Evolutionary conservation across 2,113 vertebrate genomes (phyloP), one percentile per base, ranked within the genome.

Genomic region (Chauna torquata): DNA sequence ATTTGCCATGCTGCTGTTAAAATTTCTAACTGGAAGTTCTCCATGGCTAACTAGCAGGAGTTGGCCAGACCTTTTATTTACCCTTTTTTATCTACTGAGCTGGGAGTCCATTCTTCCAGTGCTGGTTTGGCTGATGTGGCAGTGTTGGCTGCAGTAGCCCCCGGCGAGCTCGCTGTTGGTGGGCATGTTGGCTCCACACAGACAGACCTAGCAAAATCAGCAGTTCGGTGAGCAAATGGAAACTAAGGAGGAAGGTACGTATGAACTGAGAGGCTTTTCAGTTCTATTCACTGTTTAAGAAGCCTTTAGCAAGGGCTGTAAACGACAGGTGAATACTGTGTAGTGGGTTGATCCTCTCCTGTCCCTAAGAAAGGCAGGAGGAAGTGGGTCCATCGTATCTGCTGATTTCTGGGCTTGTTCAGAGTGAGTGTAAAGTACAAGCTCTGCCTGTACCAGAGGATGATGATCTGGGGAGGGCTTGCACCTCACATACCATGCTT

Each of bases 141-240:
- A 54, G 83, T 27, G 58, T 88, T 94, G 88, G 32, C 93, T 93
- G 75, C 57, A 49, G 49, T 47, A 20, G 25, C 16, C 54, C 49
- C 24, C 0, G 0, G 22, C 88, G 54, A 70, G 86, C 84, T 92
- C 0, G 1, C 68, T 0, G 5, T 69, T 88, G 59, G 94, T 97
- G 96, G 96, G 96, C 47, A 59, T 91, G 95, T 94, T 30, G 78
- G 94, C 61, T 97, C 86, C 94, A 94, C 78, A 70, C 96, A 96
- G 97, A 96, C 97, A 76, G 70, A 68, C 38, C 74, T 58, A 96
- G 88, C 90, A 94, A 97, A 97, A 94, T 88, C 86, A 94, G 54
- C 11, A 59, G 57, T 30, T 95, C 87, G 91, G 84, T 94, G 96
- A 98, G 89, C 97, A 97, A 97, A 79, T 45, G 80, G 86, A 72